These are phyloP conservation scores for Fregata magnificens DNA, from an alignment of 2,113 vertebrate genomes.

Conservation along the genomic window DNA sequence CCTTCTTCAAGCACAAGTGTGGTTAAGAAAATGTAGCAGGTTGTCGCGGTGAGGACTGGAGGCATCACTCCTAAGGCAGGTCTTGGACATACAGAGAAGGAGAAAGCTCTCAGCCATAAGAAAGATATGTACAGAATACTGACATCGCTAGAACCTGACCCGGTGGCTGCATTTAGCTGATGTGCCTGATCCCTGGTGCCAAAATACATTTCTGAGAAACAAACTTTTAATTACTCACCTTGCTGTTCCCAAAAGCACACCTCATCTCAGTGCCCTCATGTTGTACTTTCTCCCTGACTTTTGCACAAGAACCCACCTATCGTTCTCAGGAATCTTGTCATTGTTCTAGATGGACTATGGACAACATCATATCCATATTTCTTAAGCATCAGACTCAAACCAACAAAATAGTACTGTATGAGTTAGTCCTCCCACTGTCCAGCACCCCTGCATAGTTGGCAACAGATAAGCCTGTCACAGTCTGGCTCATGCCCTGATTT, in stretches of 20 bases:
- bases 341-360: neutral
- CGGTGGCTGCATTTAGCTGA: neutral
- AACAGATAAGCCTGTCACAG: neutral
- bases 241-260: neutral
- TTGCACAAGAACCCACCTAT: neutral
- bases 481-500: neutral
- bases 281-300: neutral
- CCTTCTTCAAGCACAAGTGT: neutral
- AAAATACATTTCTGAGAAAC: neutral
- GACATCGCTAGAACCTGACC: neutral
- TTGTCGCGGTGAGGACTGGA: rapidly evolving
- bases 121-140: neutral
- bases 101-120: neutral
- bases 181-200: neutral
- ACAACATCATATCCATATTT: neutral
- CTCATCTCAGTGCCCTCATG: neutral
- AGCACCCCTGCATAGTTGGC: neutral
- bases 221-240: neutral
- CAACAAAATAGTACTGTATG: neutral
- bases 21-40: neutral
- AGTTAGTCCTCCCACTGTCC: neutral
- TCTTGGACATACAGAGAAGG: neutral
- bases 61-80: neutral
- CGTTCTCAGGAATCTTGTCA: neutral
- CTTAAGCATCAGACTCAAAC: neutral